These are phyloP conservation scores for Drosophila rufa DNA, from an alignment of 1,140 invertebrate genomes.

Conservation along the genomic window DNA sequence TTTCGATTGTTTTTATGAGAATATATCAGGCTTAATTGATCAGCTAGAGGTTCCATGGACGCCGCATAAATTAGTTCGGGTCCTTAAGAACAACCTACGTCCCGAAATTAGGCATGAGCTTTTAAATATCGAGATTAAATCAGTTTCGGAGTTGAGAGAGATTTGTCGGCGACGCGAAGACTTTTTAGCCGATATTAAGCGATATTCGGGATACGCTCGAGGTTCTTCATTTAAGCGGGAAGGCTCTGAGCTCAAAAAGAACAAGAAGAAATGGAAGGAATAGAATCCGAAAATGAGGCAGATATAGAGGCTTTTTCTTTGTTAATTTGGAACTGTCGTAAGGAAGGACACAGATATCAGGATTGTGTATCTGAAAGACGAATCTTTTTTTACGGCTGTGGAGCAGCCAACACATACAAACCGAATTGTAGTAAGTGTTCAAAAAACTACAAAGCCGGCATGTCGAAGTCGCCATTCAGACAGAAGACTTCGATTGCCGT, in stretches of 20 bases:
- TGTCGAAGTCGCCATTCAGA: too few species aligned
- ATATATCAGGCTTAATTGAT: background rate
- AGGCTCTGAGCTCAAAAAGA: background rate
- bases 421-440: too few species aligned
- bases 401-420: too few species aligned
- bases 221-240: background rate
- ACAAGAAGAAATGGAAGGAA: too few species aligned
- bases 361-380: too few species aligned
- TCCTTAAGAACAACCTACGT: background rate
- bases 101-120: too few species aligned
- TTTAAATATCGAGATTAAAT: background rate
- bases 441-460: too few species aligned
- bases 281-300: background rate
- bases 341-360: too few species aligned
- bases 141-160: background rate
- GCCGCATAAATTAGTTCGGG: background rate
- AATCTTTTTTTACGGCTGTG: too few species aligned
- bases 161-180: background rate
- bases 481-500: too few species aligned
- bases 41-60: background rate
- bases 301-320: background rate
- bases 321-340: too few species aligned
- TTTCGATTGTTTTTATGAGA: background rate
- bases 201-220: background rate
- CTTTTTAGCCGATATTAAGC: background rate